phyloP scores from a whole-genome alignment of 2,888 invertebrate species.

The Chironomus tentans region DNA sequence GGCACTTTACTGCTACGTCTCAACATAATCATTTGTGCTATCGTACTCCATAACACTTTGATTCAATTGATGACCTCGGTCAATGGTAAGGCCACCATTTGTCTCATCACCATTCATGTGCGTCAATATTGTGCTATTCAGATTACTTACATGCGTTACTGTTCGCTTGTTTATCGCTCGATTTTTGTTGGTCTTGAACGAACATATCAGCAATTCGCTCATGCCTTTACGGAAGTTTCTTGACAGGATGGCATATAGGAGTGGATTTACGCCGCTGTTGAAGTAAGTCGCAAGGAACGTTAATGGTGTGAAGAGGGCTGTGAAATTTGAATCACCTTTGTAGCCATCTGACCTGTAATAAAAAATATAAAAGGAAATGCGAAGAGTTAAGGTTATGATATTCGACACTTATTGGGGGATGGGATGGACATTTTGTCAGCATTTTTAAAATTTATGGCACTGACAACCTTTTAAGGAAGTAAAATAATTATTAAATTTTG shows the following conservation, averaged over 20 bases:
- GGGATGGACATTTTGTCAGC: too few species aligned
- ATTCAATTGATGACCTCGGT: not conserved
- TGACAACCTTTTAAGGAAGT: too few species aligned
- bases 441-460: too few species aligned
- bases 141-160: constrained; percentile 38
- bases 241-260: constrained; percentile 74
- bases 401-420: too few species aligned
- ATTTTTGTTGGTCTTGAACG: constrained; percentile 41
- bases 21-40: not conserved
- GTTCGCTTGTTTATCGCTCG: constrained; percentile 40
- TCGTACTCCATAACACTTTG: constrained; percentile 3
- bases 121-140: not conserved
- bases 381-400: constrained; percentile 9
- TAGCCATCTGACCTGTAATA: constrained; percentile 48
- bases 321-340: constrained; percentile 63
- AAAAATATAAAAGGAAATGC: constrained; percentile 6
- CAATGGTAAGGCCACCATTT: not conserved
- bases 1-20: not conserved
- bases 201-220: constrained; percentile 66
- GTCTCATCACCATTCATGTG: not conserved
- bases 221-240: constrained; percentile 77
- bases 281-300: constrained; percentile 81
- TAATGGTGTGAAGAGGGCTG: constrained; percentile 69
- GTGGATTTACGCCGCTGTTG: constrained; percentile 84
- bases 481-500: too few species aligned